Conservation (phyloP, 2,113 vertebrate species). For the Ctenomys sociabilis region DNA sequence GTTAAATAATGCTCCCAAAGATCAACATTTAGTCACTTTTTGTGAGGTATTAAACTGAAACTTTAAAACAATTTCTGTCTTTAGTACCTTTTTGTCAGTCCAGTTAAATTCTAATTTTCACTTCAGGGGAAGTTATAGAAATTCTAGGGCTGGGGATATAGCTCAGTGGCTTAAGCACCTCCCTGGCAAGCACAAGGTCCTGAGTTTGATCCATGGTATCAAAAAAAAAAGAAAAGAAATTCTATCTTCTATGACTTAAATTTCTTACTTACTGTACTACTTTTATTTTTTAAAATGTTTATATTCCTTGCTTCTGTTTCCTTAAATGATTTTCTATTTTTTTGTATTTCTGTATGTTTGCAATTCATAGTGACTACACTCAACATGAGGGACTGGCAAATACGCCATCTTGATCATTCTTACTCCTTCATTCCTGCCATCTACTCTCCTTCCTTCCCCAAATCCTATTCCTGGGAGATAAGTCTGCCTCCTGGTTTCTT, state of each 20-base stretch:
- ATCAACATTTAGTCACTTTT: slow-evolving; percentile 41
- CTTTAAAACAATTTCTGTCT: background rate
- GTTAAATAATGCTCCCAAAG: background rate
- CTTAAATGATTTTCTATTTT: background rate
- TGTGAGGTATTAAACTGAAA: background rate
- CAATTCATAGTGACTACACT: background rate
- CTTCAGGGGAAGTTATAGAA: background rate
- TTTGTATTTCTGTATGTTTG: background rate
- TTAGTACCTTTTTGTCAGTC: background rate
- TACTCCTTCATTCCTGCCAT: background rate
- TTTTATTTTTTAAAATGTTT: background rate
- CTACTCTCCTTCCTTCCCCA: background rate
- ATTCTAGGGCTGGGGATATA: too few relatives aligned
- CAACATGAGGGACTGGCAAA: background rate
- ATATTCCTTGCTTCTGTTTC: background rate
- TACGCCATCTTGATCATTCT: background rate
- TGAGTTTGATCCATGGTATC: too few relatives aligned
- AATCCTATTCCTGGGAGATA: background rate
- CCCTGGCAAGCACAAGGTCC: too few relatives aligned
- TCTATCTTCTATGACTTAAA: background rate
- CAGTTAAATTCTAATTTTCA: background rate
- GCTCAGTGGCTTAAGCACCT: too few relatives aligned
- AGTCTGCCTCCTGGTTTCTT: background rate
- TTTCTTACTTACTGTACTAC: background rate
- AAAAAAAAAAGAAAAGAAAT: background rate